Conservation (phyloP, 2,888 invertebrate genomes). For the Caenorhabditis afra region DNA sequence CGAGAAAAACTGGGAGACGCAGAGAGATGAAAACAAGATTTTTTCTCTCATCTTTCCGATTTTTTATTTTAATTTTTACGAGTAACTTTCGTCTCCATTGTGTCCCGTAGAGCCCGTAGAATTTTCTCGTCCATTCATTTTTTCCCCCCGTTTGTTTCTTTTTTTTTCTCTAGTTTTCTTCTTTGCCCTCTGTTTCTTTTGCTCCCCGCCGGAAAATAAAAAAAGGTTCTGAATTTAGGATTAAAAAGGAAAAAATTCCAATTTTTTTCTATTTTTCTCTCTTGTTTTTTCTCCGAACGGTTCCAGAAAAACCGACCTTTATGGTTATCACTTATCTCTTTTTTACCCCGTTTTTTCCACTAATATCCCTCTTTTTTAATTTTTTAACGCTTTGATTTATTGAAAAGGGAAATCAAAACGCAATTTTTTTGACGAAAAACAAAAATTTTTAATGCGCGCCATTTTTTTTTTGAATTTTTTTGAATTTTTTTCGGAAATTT, state of each 20-base stretch:
- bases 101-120: constrained; percentile 8
- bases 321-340: constrained; percentile 19
- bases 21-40: constrained; percentile 9
- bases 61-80: constrained; percentile 19
- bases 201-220: constrained; percentile 20
- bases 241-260: background rate
- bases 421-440: constrained; percentile 9
- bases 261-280: constrained; percentile 2
- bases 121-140: background rate
- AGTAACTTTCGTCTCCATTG: constrained; percentile 9
- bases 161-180: constrained; percentile 7
- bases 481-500: background rate
- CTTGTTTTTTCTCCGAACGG: background rate
- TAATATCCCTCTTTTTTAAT: background rate
- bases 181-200: constrained; percentile 24
- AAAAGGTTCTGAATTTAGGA: background rate
- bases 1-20: background rate
- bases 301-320: constrained; percentile 7
- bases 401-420: constrained; percentile 40
- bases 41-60: background rate
- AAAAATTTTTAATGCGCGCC: background rate
- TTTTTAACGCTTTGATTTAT: constrained; percentile 15
- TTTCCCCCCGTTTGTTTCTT: background rate
- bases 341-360: background rate
- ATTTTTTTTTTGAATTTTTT: constrained; percentile 16